phyloP scores from a whole-genome alignment of 1,140 invertebrate genomes.

The Ephestia elutella region DNA sequence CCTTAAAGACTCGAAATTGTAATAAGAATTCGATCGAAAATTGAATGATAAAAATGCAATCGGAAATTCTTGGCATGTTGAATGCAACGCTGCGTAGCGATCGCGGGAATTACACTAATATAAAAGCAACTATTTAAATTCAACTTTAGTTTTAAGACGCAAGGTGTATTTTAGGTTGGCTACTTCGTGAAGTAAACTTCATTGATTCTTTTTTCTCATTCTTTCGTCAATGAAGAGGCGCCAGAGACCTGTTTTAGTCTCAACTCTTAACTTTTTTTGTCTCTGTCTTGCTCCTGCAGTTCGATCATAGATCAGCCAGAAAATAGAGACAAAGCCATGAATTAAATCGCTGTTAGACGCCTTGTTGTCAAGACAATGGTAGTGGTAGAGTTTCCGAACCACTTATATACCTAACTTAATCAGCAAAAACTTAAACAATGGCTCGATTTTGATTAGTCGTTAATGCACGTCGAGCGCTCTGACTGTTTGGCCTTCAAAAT shows the following conservation, averaged over 20 bases:
- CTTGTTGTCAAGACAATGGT: too few relatives aligned
- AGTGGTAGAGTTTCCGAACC: too few relatives aligned
- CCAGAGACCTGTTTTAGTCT: neutral
- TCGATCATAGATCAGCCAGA: neutral
- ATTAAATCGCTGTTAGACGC: too few relatives aligned
- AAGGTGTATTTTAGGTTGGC: neutral
- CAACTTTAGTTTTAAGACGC: neutral
- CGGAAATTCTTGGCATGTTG: conserved; percentile 1
- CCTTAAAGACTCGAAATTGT: neutral
- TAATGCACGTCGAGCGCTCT: too few relatives aligned
- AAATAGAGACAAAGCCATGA: neutral
- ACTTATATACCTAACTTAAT: too few relatives aligned
- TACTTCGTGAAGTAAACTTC: neutral
- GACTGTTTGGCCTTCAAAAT: too few relatives aligned
- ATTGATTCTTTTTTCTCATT: conserved; percentile 2
- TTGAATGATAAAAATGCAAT: neutral
- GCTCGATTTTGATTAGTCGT: too few relatives aligned
- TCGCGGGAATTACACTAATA: neutral
- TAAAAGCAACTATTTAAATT: neutral
- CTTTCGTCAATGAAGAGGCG: conserved; percentile 1
- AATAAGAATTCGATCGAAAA: neutral
- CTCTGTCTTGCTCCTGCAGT: neutral
- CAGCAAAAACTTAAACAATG: too few relatives aligned
- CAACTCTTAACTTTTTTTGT: neutral
- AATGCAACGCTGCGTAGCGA: neutral